Conservation (phyloP, 2,797 vertebrate species). For the Euphonia xanthogaster region DNA sequence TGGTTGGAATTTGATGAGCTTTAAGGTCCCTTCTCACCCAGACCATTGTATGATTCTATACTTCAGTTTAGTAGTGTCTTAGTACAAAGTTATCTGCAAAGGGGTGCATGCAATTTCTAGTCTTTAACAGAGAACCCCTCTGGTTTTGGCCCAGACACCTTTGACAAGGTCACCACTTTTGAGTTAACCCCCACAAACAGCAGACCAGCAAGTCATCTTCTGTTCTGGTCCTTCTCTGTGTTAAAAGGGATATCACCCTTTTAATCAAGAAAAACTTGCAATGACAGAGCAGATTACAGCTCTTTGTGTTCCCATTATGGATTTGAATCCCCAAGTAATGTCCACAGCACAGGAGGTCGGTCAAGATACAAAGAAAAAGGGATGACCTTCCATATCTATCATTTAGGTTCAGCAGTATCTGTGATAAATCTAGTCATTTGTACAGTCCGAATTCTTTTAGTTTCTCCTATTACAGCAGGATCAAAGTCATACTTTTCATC, state of each 20-base stretch:
- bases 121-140: neutral
- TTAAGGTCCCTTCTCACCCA: neutral
- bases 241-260: neutral
- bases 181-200: neutral
- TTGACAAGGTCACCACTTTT: neutral
- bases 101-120: neutral
- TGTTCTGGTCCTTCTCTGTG: neutral
- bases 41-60: neutral
- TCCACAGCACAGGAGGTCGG: neutral
- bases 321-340: neutral
- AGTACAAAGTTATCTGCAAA: neutral
- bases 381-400: neutral
- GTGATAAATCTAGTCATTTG: constrained; percentile 25
- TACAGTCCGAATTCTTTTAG: constrained; percentile 4
- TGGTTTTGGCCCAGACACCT: neutral
- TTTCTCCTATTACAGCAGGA: constrained; percentile 4
- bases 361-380: neutral
- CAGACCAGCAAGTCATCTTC: neutral
- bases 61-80: neutral
- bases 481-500: constrained; percentile 38
- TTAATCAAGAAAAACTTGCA: neutral
- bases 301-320: neutral
- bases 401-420: constrained; percentile 10
- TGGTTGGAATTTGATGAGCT: neutral
- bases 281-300: neutral